These are phyloP conservation scores for Sycophila sp. DNA, from an alignment of 1,140 invertebrate genomes.

Conservation along the genomic window DNA sequence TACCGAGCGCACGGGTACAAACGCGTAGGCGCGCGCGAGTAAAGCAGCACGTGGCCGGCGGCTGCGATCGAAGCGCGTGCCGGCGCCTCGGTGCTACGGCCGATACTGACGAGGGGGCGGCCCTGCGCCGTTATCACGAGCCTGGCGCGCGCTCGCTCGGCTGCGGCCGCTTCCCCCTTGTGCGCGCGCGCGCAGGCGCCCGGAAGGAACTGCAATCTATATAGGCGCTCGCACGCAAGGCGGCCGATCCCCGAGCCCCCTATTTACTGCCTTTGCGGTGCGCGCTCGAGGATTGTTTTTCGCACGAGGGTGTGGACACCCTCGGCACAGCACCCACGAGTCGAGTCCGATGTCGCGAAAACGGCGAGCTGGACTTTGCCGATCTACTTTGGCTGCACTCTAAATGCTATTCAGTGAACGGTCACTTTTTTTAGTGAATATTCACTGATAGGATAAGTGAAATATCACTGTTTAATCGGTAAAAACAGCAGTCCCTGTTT, in stretches of 20 bases:
- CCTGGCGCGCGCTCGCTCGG: slow-evolving; percentile 7
- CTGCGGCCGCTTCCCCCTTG: slow-evolving; percentile 22
- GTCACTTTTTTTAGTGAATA: too few species aligned
- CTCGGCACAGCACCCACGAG: too few species aligned
- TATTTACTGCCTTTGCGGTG: not conserved
- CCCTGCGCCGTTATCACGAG: slow-evolving; percentile 49
- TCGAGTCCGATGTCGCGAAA: too few species aligned
- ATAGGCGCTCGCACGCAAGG: not conserved
- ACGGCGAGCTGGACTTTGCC: too few species aligned
- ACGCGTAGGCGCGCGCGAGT: not conserved
- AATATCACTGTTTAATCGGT: too few species aligned
- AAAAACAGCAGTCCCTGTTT: too few species aligned
- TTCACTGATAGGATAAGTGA: too few species aligned
- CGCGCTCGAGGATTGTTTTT: too few species aligned
- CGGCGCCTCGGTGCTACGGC: slow-evolving; percentile 50
- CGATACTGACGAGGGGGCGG: slow-evolving; percentile 48
- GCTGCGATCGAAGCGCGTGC: slow-evolving; percentile 34
- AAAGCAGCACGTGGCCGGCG: not conserved
- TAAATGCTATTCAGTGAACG: too few species aligned
- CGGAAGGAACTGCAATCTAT: slow-evolving; percentile 32
- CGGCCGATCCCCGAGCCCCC: not conserved
- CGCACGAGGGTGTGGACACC: not conserved
- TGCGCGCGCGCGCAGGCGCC: slow-evolving; percentile 45
- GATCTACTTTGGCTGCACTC: too few species aligned
- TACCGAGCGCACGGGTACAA: not conserved